phyloP scores from a whole-genome alignment of 2,113 vertebrate genomes.

The Sander lucioperca region DNA sequence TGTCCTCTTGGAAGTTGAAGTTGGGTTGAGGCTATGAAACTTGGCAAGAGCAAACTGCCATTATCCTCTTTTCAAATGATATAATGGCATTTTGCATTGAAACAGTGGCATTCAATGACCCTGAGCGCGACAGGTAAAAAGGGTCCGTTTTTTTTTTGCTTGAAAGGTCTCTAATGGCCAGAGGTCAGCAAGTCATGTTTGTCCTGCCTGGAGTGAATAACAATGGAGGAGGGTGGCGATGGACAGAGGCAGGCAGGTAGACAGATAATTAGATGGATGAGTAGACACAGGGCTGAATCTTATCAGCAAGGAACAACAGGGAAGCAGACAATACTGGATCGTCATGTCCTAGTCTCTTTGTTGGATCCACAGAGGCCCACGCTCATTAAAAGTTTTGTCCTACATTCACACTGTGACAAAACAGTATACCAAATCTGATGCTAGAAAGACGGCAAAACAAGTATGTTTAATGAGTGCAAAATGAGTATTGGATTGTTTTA shows the following conservation, averaged over 20 bases:
- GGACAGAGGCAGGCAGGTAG: conserved; percentile 75
- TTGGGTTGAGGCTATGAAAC: conserved; percentile 45
- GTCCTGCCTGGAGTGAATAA: conserved; percentile 80
- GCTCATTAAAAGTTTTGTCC: conserved; percentile 51
- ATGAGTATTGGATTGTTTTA: background rate
- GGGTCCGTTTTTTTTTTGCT: conserved; percentile 68
- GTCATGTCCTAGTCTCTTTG: conserved; percentile 55
- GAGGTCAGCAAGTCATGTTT: conserved; percentile 85
- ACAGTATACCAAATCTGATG: background rate
- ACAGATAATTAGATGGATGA: conserved; percentile 76
- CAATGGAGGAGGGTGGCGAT: conserved; percentile 76
- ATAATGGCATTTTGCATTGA: conserved; percentile 50
- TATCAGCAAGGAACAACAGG: conserved; percentile 74
- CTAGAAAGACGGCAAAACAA: conserved; percentile 12
- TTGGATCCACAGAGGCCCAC: conserved; percentile 39
- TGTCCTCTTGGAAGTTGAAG: conserved; percentile 45
- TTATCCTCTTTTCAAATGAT: conserved; percentile 40
- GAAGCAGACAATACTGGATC: conserved; percentile 50
- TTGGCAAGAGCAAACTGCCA: conserved; percentile 33
- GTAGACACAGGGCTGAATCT: conserved; percentile 64
- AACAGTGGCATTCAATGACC: conserved; percentile 77
- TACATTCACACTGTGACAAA: conserved; percentile 28
- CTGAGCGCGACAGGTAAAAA: conserved; percentile 70
- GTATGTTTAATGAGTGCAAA: background rate
- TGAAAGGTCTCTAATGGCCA: conserved; percentile 77